These are phyloP conservation scores for Oryctes rhinoceros DNA, from an alignment of 1,140 invertebrate species.

Conservation along the genomic window DNA sequence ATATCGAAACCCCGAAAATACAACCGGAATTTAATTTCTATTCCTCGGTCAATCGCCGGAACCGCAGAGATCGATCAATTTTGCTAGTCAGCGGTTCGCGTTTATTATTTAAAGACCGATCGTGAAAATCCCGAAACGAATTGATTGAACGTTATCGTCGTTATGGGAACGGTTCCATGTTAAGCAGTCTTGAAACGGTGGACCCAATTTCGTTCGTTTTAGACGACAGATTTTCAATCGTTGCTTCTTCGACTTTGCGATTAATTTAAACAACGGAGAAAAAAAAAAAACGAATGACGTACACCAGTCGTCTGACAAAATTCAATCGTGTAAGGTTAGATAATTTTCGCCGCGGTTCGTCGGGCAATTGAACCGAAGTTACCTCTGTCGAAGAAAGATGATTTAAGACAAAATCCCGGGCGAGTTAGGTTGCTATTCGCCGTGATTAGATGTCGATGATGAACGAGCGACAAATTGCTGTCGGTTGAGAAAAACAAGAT, in stretches of 20 bases:
- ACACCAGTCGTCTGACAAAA: neutral
- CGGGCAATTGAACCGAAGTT: neutral
- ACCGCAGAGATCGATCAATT: neutral
- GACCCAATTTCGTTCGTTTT: neutral
- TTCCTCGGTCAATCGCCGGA: neutral
- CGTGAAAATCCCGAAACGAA: slow-evolving; percentile 13
- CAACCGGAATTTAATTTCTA: neutral
- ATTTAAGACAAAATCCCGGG: slow-evolving; percentile 1
- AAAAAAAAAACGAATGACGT: neutral
- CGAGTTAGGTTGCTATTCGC: neutral
- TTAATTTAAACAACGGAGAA: neutral
- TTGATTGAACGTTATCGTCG: neutral
- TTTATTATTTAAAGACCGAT: slow-evolving; percentile 1
- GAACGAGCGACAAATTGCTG: neutral
- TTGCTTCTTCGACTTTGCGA: neutral
- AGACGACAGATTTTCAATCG: neutral
- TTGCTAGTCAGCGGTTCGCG: neutral
- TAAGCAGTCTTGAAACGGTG: neutral
- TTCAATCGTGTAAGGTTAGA: neutral
- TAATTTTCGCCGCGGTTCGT: slow-evolving; percentile 8
- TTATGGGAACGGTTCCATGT: neutral
- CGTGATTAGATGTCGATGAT: neutral
- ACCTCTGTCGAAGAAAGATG: neutral
- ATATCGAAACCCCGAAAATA: neutral
- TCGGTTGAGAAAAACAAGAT: neutral